Conservation (phyloP, 2,888 invertebrate genomes). For the Calameuta pallipes region DNA sequence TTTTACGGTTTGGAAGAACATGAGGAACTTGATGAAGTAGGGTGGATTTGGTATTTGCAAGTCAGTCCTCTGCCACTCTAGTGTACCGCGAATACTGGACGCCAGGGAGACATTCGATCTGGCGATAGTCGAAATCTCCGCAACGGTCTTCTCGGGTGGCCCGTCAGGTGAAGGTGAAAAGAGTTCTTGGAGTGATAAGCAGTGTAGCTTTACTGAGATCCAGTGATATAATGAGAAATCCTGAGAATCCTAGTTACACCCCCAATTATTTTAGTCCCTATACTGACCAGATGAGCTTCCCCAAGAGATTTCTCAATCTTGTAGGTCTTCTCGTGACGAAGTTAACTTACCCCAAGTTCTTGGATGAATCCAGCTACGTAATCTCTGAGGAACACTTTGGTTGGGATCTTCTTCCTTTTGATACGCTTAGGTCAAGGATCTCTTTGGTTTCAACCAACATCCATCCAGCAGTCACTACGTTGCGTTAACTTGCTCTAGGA, state of each 20-base stretch:
- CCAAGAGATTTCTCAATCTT: constrained; percentile 33
- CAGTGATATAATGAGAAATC: constrained; percentile 22
- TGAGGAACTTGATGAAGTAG: constrained; percentile 18
- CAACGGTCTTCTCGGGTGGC: constrained; percentile 40
- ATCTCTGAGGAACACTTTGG: constrained; percentile 24
- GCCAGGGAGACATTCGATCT: constrained; percentile 36
- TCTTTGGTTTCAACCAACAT: constrained; percentile 40
- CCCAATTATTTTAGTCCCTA: constrained; percentile 23
- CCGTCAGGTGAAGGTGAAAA: constrained; percentile 33
- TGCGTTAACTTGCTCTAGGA: constrained; percentile 41
- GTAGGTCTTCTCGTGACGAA: constrained; percentile 17
- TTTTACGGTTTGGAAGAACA: not conserved
- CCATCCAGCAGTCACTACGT: constrained; percentile 8
- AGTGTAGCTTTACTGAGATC: constrained; percentile 26
- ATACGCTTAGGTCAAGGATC: constrained; percentile 31
- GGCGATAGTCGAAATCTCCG: constrained; percentile 45
- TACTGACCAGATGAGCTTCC: constrained; percentile 25
- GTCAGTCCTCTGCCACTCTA: constrained; percentile 3
- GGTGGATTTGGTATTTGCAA: not conserved
- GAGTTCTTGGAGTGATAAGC: constrained; percentile 21
- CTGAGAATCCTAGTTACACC: constrained; percentile 29
- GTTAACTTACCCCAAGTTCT: constrained; percentile 11
- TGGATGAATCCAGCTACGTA: constrained; percentile 17
- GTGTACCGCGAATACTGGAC: not conserved
- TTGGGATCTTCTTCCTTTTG: constrained; percentile 22